Evolutionary conservation across 2,797 vertebrate species (phyloP).

Genomic region (Monodelphis domestica): DNA sequence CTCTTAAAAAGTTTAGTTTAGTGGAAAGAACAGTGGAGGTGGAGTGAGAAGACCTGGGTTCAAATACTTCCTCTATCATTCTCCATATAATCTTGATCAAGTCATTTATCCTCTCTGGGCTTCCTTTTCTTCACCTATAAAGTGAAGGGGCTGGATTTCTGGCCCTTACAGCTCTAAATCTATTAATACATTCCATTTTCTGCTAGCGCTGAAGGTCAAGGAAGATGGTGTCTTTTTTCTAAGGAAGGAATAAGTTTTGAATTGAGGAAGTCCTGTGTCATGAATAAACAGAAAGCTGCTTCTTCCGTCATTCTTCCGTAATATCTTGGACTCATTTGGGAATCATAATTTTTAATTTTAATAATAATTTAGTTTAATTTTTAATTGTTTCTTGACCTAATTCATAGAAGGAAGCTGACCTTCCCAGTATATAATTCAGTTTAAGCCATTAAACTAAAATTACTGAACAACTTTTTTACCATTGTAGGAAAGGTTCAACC

Average conservation of each 20-base stretch:
- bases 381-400: not conserved
- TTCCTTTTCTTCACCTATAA: not conserved
- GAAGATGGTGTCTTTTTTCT: not conserved
- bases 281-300: not conserved
- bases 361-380: no score
- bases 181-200: not conserved
- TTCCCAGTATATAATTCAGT: not conserved
- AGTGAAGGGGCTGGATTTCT: not conserved
- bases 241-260: not conserved
- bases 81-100: not conserved
- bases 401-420: not conserved
- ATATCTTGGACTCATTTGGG: not conserved
- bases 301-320: not conserved
- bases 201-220: not conserved
- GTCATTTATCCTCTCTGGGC: not conserved
- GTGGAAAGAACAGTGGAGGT: not conserved
- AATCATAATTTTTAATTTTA: not conserved
- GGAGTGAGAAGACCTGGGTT: not conserved
- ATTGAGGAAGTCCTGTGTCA: not conserved
- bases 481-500: not conserved
- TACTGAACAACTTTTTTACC: not conserved
- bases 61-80: not conserved
- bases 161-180: not conserved
- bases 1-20: not conserved
- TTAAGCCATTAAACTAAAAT: not conserved